phyloP scores from a whole-genome alignment of 2,113 vertebrate species.

The Panurus biarmicus region DNA sequence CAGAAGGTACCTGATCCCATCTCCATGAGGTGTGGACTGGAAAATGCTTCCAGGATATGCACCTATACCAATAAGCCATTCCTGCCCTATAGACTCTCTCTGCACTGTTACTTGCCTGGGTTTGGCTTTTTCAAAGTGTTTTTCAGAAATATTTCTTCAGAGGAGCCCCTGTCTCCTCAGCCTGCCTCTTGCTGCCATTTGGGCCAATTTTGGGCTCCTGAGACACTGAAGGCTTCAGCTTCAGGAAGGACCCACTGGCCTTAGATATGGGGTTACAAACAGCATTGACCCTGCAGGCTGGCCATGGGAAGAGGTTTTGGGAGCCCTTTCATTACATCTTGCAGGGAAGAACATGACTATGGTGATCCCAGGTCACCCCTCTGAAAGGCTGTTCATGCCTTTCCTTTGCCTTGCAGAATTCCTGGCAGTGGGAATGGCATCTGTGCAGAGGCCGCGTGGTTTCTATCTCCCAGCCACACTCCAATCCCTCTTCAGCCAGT shows the following conservation, averaged over 20 bases:
- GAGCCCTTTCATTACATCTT: neutral
- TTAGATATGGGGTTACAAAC: neutral
- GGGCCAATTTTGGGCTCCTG: neutral
- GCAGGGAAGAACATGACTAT: neutral
- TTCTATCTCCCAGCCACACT: slow-evolving; percentile 76
- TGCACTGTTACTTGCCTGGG: neutral
- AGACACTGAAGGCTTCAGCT: neutral
- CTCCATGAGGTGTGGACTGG: neutral
- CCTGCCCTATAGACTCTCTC: neutral
- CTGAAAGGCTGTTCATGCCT: neutral
- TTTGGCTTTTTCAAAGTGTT: neutral
- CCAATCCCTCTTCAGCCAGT: slow-evolving; percentile 77
- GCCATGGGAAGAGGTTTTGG: neutral
- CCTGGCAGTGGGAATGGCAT: slow-evolving; percentile 75
- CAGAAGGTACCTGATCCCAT: neutral
- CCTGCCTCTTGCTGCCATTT: neutral
- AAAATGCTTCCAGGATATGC: neutral
- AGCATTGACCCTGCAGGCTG: fast-evolving
- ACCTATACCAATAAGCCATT: neutral
- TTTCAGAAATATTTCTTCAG: neutral
- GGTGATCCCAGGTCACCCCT: neutral
- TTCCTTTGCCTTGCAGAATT: slow-evolving; percentile 67
- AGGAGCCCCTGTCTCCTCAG: neutral
- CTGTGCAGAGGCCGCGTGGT: slow-evolving; percentile 51
- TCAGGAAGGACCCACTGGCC: neutral